Evolutionary conservation across 2,888 invertebrate genomes (phyloP).

Genomic region (Zaprionus lineosus): DNA sequence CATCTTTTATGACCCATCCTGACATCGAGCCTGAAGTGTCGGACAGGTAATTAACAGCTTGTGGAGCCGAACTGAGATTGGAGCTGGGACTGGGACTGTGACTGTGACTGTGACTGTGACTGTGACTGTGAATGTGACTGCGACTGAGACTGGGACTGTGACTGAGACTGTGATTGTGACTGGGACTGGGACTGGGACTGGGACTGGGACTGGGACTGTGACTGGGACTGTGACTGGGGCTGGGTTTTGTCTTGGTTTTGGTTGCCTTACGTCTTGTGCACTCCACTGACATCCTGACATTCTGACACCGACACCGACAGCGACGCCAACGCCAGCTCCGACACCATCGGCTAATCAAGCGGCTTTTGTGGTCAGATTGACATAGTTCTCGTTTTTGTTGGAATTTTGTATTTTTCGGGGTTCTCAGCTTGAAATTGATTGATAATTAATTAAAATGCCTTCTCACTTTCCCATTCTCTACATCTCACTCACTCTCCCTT

Average conservation of each 20-base stretch:
- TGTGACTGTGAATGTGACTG: too few relatives aligned
- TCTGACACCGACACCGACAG: slow-evolving; percentile 30
- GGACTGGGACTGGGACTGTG: background rate
- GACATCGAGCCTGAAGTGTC: slow-evolving; percentile 41
- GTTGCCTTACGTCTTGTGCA: slow-evolving; percentile 16
- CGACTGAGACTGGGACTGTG: background rate
- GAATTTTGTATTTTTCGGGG: slow-evolving; percentile 2
- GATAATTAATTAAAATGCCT: slow-evolving; percentile 64
- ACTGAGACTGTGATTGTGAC: background rate
- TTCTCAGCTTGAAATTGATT: slow-evolving; percentile 52
- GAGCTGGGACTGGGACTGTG: background rate
- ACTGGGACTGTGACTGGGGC: background rate
- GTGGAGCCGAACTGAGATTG: too few relatives aligned
- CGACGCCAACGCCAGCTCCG: slow-evolving; percentile 29
- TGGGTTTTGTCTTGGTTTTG: slow-evolving; percentile 7
- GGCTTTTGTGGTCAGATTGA: slow-evolving; percentile 44
- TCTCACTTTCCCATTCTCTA: slow-evolving; percentile 51
- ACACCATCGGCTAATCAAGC: slow-evolving; percentile 45
- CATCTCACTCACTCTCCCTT: slow-evolving; percentile 6
- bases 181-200: slow-evolving; percentile 1
- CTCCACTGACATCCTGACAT: slow-evolving; percentile 60
- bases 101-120: background rate
- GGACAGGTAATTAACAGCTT: slow-evolving; percentile 61
- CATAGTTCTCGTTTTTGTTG: too few relatives aligned
- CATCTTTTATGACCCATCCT: too few relatives aligned